Base-by-base conservation (phyloP, 2,888 invertebrate genomes). In the Andrena camellia region DNA sequence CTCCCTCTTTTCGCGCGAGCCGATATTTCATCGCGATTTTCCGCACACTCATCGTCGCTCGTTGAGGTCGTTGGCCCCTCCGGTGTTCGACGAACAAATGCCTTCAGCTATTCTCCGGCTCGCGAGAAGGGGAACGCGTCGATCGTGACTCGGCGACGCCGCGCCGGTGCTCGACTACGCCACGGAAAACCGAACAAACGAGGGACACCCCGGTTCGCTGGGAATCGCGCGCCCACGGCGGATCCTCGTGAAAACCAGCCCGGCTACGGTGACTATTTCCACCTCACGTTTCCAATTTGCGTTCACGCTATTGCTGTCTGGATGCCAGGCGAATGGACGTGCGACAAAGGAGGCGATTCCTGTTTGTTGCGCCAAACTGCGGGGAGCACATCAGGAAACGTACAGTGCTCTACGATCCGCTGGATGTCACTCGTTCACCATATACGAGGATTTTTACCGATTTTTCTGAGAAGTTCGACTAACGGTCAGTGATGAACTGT, bases 241-340 rank as follows among this genome's bases (percentile, higher is more conserved):
- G 50, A 62, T 13, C 2, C 63, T 35, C 63, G 72, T 7, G 17
- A 66, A 78, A 78, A 84, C 72, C 79, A 81, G 78, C 42, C 42
- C 75, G 70, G 74, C 76, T 74, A 33, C 60, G 57, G 73, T 60
- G 67, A 23, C 54, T 72, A 84, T 84, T 91, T 90, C 87, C 90
- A 84, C 87, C 85, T 87, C 90, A 87, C 90, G 91, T 90, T 90
- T 90, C 90, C 92, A 90, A 90, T 92, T 90, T 90, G 89, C 85
- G 86, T 89, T 88, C 88, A 78, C 85, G 72, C 83, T 74, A 77
- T 78, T 71, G 82, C 81, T 80, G 77, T 80, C 31, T 17, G 69
- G 59, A 33, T 69, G 60, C 70, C 70, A 80, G 81, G 81, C 85
- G 81, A 85, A 90, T 82, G 85, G 84, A 85, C 85, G 75, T 62